Conservation (phyloP, 2,888 invertebrate genomes). For the Lucinisca nassula region DNA sequence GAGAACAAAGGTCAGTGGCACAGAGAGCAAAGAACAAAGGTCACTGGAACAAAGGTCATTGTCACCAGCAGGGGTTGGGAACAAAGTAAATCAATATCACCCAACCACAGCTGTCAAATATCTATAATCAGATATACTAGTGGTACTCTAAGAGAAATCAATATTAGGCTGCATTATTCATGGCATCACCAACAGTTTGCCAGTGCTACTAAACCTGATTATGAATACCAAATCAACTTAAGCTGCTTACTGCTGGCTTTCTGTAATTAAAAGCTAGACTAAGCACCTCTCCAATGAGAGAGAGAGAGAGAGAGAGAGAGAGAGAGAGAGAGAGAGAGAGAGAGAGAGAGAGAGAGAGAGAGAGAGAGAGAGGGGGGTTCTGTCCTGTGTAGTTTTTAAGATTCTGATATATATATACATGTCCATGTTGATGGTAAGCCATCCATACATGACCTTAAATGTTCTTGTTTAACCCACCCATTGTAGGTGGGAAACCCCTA, state of each 20-base stretch:
- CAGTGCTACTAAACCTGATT: neutral
- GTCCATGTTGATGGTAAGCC: no score
- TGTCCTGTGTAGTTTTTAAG: no score
- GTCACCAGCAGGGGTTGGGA: neutral
- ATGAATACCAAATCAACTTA: neutral
- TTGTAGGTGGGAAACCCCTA: no score
- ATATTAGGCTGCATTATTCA: constrained; percentile 1
- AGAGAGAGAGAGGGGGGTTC: no score
- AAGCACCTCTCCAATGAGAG: no score
- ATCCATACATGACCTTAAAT: no score
- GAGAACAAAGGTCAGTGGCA: constrained; percentile 7
- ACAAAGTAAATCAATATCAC: constrained; percentile 5
- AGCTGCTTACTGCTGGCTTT: neutral
- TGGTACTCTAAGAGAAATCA: constrained; percentile 3
- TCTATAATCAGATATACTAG: constrained; percentile 13
- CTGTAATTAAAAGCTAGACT: no score
- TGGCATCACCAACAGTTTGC: neutral
- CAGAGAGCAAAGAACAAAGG: constrained; percentile 8
- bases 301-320: no score
- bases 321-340: no score
- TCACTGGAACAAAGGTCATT: constrained; percentile 17
- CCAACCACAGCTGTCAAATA: constrained; percentile 8
- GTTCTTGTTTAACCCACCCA: no score
- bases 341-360: no score
- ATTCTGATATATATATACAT: no score